Conservation (phyloP, 2,797 vertebrate species). For the Diceros bicornis region DNA sequence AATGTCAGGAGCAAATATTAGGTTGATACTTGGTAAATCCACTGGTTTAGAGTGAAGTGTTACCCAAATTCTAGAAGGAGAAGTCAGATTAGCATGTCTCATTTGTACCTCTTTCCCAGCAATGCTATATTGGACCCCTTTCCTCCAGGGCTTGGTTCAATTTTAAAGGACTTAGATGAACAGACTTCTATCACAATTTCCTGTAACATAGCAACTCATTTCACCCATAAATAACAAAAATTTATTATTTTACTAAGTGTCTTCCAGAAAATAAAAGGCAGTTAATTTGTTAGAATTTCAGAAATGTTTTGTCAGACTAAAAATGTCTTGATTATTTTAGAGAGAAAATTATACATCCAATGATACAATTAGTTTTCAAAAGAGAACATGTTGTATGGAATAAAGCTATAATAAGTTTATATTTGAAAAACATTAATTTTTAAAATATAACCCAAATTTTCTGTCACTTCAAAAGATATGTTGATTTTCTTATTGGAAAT, state of each 20-base stretch:
- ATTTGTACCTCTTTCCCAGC: not conserved
- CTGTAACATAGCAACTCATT: not conserved
- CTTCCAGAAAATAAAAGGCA: constrained; percentile 49
- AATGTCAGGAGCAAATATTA: not conserved
- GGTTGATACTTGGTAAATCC: not conserved
- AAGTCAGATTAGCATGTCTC: not conserved
- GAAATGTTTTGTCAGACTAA: constrained; percentile 19
- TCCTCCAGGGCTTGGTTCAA: not conserved
- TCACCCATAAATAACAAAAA: not conserved
- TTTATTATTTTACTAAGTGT: not conserved
- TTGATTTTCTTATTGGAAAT: not conserved
- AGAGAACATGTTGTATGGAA: not conserved
- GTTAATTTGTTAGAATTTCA: constrained; percentile 38
- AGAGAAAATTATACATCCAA: not conserved
- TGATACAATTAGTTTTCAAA: constrained; percentile 11
- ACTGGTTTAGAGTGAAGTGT: not conserved
- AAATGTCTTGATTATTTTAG: constrained; percentile 52
- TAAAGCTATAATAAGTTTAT: not conserved
- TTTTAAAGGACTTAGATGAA: not conserved
- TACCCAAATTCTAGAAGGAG: not conserved
- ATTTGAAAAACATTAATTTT: constrained; percentile 33
- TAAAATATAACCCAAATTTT: constrained; percentile 12
- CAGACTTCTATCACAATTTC: not conserved
- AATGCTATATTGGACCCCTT: not conserved
- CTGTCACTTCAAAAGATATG: not conserved